These are phyloP conservation scores for Anthopleura sola DNA, from an alignment of 64 coral and sea anemone species.

Conservation along the genomic window DNA sequence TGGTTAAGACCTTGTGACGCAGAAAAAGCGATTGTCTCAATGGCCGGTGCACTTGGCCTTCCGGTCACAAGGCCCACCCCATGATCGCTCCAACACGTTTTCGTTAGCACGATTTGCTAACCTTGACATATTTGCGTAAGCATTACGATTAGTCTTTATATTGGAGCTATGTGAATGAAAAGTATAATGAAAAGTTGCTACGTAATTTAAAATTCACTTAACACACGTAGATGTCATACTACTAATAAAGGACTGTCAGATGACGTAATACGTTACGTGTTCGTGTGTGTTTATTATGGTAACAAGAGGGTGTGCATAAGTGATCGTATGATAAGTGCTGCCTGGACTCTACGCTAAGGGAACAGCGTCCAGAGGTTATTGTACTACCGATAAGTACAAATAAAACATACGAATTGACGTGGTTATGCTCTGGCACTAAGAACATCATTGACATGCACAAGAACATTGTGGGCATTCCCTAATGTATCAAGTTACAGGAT, in stretches of 20 bases:
- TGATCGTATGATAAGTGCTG: no score
- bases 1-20: slow-evolving; percentile 5
- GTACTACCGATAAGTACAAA: not conserved
- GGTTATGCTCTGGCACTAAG: no score
- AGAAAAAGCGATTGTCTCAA: not conserved
- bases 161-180: not conserved
- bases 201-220: not conserved
- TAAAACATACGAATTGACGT: no score
- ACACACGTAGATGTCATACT: not conserved
- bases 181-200: not conserved
- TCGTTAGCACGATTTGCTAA: not conserved
- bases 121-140: not conserved
- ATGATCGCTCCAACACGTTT: not conserved
- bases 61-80: not conserved
- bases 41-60: slow-evolving; percentile 22
- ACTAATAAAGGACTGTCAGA: not conserved
- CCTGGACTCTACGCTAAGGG: no score
- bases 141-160: not conserved
- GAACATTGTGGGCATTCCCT: not conserved
- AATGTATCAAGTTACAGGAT: not conserved
- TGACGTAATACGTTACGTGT: not conserved
- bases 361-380: not conserved
- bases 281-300: not conserved
- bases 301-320: not conserved
- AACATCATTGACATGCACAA: no score